Conservation (phyloP, 2,797 vertebrate genomes). For the Acomys russatus region DNA sequence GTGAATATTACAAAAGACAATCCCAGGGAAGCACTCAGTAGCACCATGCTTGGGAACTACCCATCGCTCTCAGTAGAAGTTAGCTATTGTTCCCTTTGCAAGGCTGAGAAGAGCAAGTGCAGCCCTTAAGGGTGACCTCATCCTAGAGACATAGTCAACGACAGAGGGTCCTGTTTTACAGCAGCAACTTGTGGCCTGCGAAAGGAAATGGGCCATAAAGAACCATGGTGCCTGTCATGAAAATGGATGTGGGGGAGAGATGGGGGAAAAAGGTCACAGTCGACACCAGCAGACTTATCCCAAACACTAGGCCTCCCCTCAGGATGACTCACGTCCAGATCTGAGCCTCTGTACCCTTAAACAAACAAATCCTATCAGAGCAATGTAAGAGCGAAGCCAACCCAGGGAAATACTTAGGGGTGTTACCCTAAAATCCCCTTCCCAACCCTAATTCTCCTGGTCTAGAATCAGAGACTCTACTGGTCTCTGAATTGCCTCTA, state of each 20-base stretch:
- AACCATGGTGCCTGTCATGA: not conserved
- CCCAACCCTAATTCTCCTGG: fast-evolving
- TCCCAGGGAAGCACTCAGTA: not conserved
- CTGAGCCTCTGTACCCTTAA: not conserved
- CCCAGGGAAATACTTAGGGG: not conserved
- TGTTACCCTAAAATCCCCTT: not conserved
- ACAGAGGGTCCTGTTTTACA: not conserved
- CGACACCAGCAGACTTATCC: not conserved
- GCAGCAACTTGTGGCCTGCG: not conserved
- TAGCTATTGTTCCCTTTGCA: not conserved
- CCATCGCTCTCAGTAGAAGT: not conserved
- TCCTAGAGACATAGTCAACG: not conserved
- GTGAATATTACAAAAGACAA: not conserved
- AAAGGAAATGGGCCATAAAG: not conserved
- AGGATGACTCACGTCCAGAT: not conserved
- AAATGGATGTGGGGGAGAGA: not conserved
- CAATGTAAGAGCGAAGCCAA: not conserved
- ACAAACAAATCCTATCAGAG: too few relatives aligned
- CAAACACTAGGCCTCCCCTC: not conserved
- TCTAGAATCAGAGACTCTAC: not conserved
- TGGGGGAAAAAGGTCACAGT: not conserved
- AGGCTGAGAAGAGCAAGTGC: not conserved
- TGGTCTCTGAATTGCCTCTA: too few relatives aligned
- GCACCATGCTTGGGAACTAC: not conserved
- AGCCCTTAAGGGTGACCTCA: not conserved